Evolutionary conservation across 2,797 vertebrate genomes (phyloP), one percentile per base, ranked within the genome.

Genomic region (Platyrinchus mystaceus): DNA sequence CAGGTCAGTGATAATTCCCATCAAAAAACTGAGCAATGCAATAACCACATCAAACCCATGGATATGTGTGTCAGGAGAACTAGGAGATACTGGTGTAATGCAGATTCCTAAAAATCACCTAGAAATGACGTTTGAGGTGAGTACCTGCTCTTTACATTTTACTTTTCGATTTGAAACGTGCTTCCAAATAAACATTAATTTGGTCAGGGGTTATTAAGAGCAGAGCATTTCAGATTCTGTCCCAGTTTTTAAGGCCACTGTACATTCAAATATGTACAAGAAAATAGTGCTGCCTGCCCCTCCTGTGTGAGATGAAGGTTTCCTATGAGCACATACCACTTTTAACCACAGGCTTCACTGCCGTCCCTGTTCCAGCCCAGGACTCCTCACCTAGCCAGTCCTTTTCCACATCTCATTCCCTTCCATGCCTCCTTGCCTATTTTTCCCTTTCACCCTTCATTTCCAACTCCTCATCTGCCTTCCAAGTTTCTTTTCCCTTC

Each of bases 41-140:
- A 99, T 99, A 98, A 99, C 98, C 55, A 99, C 99, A 0, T 99
- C 99, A 4, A 99, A 99, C 92, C 99, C 99, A 0, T 99, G 99
- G 99, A 98, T 99, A 89, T 99, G 99, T 69, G 98, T 99, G 30
- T 99, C 99, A 0, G 99, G 99, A 74, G 99, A 99, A 47, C 97
- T 99, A 13, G 99, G 99, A 9, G 99, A 99, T 94, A 99, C 99
- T 0, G 99, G 99, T 1, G 95, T 99, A 34, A 98, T 98, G 98
- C 99, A 99, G 96, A 99, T 99, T 86, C 98, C 98, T 18, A 99
- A 99, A 98, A 99, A 99, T 82, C 98, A 99, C 67, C 98, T 99
- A 24, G 99, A 99, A 97, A 99, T 99, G 96, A 99, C 98, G 1
- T 99, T 99, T 97, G 99, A 99, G 98, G 99, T 99, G 91, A 94